Base-by-base conservation (phyloP, 2,113 vertebrate species). In the Tragelaphus imberbis region DNA sequence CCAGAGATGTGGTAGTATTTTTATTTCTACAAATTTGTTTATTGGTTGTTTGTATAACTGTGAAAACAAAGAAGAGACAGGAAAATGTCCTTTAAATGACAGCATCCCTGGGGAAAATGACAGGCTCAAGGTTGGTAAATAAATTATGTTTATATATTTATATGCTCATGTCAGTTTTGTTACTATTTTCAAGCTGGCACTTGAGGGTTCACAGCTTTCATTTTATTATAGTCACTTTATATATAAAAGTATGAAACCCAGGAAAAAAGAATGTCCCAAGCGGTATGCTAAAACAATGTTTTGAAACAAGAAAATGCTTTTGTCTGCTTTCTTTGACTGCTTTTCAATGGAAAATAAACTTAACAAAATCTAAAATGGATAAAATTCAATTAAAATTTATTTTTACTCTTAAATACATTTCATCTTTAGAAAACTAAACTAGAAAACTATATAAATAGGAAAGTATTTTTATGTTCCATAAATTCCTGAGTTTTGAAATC, bases 81-180 rank as follows among this genome's bases (percentile, higher is more conserved):
- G 97, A 91, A 75, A 92, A 97, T 98, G 53, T 44, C 97, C 79
- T 97, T 88, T 84, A 98, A 98, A 98, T 94, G 71, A 97, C 63
- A 95, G 8, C 15, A 28, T 97, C 96, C 94, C 97, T 93, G n/a
- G 79, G 86, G 97, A 92, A 71, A 91, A 68, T 58, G 94, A 91
- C 90, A 98, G 84, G 71, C 81, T 94, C n/a, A 7, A 14, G 63
- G 61, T 8, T 94, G 95, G 96, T 97, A 97, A 98, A 98, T 96
- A 94, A 96, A 97, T 97, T 97, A 97, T 81, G 63, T 87, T 61
- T 71, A 61, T 97, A 71, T 95, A 51, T 98, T 75, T 98, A 84
- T 97, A 91, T 84, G 28, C 2, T 5, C 59, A 55, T 97, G 95
- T 40, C 90, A 96, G 47, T 84, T 98, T 98, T 98, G 53, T 93